These are phyloP conservation scores for Ormyrus pomaceus DNA, from an alignment of 2,888 invertebrate species.

Conservation along the genomic window DNA sequence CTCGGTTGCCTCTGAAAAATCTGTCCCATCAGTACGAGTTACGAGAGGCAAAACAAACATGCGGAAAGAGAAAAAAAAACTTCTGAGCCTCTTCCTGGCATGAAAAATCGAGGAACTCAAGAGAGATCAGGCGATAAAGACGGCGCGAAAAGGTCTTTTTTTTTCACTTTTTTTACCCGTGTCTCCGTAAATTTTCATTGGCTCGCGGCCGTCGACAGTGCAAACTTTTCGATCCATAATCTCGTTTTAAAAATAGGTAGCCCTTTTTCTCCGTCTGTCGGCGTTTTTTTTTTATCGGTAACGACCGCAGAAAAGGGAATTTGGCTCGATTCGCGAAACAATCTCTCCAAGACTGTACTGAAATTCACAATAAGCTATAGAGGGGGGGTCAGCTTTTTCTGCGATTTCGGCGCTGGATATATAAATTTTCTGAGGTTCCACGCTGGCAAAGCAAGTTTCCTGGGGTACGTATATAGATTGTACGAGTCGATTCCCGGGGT, in stretches of 20 bases:
- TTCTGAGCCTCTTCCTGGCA: background rate
- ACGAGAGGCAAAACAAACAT: too few relatives aligned
- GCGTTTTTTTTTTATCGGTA: background rate
- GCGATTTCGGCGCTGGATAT: background rate
- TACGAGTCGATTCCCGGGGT: too few relatives aligned
- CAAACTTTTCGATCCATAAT: constrained; percentile 44
- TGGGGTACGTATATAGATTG: too few relatives aligned
- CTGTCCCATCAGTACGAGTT: too few relatives aligned
- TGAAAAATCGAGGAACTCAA: background rate
- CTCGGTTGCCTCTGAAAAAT: too few relatives aligned
- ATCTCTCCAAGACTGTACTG: background rate
- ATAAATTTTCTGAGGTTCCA: constrained; percentile 3
- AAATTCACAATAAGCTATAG: background rate
- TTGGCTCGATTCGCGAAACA: constrained; percentile 9
- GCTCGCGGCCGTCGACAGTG: background rate
- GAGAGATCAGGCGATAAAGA: background rate
- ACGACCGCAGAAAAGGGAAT: constrained; percentile 8
- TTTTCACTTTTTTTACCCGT: background rate
- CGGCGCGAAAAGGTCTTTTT: background rate
- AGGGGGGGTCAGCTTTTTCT: background rate
- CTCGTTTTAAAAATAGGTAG: constrained; percentile 19
- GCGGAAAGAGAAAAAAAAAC: too few relatives aligned
- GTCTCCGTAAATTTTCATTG: constrained; percentile 44
- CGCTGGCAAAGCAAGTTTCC: background rate
- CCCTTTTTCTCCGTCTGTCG: background rate